These are phyloP conservation scores for Quiscalus mexicanus DNA, from an alignment of 2,113 vertebrate species.

Conservation along the genomic window DNA sequence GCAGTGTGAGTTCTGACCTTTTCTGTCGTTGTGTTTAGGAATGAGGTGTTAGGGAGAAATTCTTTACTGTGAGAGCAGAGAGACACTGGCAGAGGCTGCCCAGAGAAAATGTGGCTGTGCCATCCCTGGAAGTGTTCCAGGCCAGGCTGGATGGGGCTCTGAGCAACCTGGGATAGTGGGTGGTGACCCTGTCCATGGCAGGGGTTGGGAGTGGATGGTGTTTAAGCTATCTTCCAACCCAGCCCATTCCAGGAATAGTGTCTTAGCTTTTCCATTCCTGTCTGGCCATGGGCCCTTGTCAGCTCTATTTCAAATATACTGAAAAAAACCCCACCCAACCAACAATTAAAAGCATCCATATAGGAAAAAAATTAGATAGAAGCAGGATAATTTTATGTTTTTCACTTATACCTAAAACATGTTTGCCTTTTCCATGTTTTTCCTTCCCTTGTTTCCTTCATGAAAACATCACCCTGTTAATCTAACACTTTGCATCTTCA, in stretches of 20 bases:
- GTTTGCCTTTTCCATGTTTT: background rate
- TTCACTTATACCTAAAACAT: background rate
- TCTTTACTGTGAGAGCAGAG: background rate
- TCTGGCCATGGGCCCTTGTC: background rate
- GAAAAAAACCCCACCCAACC: accelerated
- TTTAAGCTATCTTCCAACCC: background rate
- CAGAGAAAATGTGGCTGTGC: background rate
- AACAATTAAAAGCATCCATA: background rate
- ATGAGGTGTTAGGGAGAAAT: background rate
- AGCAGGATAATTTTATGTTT: background rate
- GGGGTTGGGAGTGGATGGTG: accelerated
- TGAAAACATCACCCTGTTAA: background rate
- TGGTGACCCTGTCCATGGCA: background rate
- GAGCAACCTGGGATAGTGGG: background rate
- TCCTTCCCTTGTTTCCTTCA: background rate
- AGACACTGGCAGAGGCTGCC: background rate
- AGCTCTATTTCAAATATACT: background rate
- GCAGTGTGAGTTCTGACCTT: background rate
- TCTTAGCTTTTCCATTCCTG: background rate
- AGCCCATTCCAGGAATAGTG: background rate
- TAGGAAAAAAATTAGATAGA: background rate
- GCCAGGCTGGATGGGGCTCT: background rate
- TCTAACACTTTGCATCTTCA: background rate
- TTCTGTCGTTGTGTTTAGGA: background rate
- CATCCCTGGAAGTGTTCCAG: background rate